phyloP scores from a whole-genome alignment of 2,797 vertebrate genomes.

The Rhyacichthys aspro region DNA sequence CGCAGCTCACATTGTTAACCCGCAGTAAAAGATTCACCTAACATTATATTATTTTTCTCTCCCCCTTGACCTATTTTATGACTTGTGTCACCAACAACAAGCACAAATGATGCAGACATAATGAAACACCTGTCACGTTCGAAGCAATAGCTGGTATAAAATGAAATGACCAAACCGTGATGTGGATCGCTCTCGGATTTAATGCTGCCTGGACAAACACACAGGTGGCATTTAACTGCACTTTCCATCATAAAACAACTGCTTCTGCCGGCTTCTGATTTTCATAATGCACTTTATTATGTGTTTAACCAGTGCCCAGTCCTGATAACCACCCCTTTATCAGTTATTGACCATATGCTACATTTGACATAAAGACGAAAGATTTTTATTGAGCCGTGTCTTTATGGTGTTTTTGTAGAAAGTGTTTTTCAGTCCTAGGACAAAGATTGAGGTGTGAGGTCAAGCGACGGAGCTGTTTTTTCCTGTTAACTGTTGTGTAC shows the following conservation, averaged over 20 bases:
- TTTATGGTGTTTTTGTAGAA: slow-evolving; percentile 31
- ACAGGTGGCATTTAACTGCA: slow-evolving; percentile 49
- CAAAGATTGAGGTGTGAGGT: slow-evolving; percentile 13
- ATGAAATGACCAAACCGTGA: slow-evolving; percentile 2
- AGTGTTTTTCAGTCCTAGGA: slow-evolving; percentile 7
- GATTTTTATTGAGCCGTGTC: slow-evolving; percentile 10
- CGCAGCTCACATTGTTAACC: too few species aligned
- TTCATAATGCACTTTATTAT: slow-evolving; percentile 39
- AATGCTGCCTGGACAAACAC: slow-evolving; percentile 53
- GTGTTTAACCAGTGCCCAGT: slow-evolving; percentile 33
- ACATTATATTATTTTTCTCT: neutral
- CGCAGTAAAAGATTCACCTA: neutral
- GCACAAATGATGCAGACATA: slow-evolving; percentile 26
- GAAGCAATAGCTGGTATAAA: slow-evolving; percentile 25
- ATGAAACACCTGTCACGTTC: slow-evolving; percentile 59
- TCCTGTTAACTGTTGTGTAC: neutral
- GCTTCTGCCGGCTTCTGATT: slow-evolving; percentile 25
- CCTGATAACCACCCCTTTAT: slow-evolving; percentile 37
- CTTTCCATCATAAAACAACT: slow-evolving; percentile 57
- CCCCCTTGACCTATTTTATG: neutral
- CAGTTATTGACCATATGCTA: slow-evolving; percentile 39
- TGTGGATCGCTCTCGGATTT: slow-evolving; percentile 21
- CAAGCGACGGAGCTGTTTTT: neutral
- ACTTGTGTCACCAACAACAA: slow-evolving; percentile 12
- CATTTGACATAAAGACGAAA: slow-evolving; percentile 15